Conservation (phyloP, 2,113 vertebrate genomes). For the Vombatus ursinus region DNA sequence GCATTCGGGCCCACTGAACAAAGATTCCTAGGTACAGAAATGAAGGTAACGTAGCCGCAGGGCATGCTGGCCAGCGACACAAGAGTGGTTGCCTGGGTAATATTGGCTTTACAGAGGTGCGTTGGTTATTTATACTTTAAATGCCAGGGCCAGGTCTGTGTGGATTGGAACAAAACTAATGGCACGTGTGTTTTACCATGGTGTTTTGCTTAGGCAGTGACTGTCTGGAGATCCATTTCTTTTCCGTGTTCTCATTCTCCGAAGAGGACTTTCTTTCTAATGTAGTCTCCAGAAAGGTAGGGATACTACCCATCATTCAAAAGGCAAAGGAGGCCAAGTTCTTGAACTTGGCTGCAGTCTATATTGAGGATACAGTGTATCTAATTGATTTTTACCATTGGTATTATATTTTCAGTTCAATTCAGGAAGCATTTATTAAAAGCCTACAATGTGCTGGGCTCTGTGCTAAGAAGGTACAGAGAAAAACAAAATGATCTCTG, state of each 20-base stretch:
- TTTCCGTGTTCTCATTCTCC: background rate
- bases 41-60: constrained; percentile 21
- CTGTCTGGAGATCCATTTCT: background rate
- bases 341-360: background rate
- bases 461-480: background rate
- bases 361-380: background rate
- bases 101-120: background rate
- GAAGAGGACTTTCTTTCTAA: background rate
- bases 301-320: background rate
- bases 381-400: background rate
- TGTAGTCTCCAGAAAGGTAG: background rate
- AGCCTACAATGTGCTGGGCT: background rate
- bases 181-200: background rate
- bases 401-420: background rate
- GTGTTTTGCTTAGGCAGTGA: background rate
- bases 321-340: background rate
- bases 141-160: background rate
- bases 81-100: constrained; percentile 48
- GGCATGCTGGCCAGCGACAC: background rate
- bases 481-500: background rate
- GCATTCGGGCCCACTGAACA: background rate
- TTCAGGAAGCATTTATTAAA: background rate
- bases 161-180: constrained; percentile 1
- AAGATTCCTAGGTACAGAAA: constrained; percentile 44
- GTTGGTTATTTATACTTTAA: constrained; percentile 39